Base-by-base conservation (phyloP, 2,888 invertebrate genomes). In the Caenorhabditis macrosperma region DNA sequence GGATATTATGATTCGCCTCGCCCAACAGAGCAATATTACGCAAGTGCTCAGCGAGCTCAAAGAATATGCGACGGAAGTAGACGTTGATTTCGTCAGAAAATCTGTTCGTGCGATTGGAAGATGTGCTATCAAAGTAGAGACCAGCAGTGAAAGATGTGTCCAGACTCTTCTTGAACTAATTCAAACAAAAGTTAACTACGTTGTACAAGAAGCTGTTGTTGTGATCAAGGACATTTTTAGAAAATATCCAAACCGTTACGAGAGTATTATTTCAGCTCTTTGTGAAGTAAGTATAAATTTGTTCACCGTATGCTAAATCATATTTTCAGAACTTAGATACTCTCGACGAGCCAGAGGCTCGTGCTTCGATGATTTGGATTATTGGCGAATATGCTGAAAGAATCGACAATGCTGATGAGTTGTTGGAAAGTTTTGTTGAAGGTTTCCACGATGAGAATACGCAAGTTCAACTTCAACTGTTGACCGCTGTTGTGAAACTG, bases 161-260 rank as follows among this genome's bases (percentile, higher is more conserved):
- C 96, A 97, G 4, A 99, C 99, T 0, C 93, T 99, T 9, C 92
- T 99, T 24, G 99, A 99, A 91, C 93, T 99, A 68, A 99, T 99
- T 90, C 98, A 99, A 92, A 99, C 99, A 0, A 99, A 99, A 93
- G 98, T 94, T 86, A 99, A 99, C 93, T 99, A 99, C 91, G 99
- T 99, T 17, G 99, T 99, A 0, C 99, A 99, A 91, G 99, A 99
- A 91, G 99, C 99, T 0, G 97, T 99, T 82, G 99, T 99, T 12
- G 99, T 99, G 24, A 99, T 99, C 90, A 99, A 99, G 91, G 93
- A 93, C 81, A 93, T 93, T 72, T 93, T 93, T 91, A 90, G 93
- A 63, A 93, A 99, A 92, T 99, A 99, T 92, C 99, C 99, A 10
- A 99, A 99, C 92, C 97, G 99, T 91, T 99, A 99, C 91, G 99